Conservation (phyloP, 2,888 invertebrate species). For the Gasteruption jaculator region DNA sequence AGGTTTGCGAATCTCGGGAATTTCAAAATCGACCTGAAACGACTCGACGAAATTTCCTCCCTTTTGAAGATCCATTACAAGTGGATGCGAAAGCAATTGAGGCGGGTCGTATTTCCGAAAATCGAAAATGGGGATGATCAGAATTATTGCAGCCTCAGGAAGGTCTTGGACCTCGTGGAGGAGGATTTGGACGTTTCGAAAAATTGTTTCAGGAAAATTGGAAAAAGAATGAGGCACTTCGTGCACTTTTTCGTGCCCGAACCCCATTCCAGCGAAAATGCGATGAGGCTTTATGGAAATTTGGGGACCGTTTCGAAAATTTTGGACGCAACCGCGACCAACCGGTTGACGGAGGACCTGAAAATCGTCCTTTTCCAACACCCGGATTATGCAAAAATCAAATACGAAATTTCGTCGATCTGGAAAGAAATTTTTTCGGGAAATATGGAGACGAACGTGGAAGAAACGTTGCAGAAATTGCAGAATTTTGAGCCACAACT, state of each 20-base stretch:
- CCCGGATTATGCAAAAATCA: slow-evolving; percentile 21
- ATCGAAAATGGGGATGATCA: too few relatives aligned
- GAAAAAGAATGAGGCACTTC: slow-evolving; percentile 33
- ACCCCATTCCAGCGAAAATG: slow-evolving; percentile 33
- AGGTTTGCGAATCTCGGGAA: too few relatives aligned
- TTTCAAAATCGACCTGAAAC: too few relatives aligned
- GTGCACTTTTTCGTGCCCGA: slow-evolving; percentile 29
- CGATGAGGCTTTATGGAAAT: slow-evolving; percentile 22
- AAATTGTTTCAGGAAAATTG: slow-evolving; percentile 36
- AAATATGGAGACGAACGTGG: too few relatives aligned
- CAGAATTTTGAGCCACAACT: slow-evolving; percentile 22
- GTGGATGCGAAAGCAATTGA: slow-evolving; percentile 73
- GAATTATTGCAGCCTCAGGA: too few relatives aligned
- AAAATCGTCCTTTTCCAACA: slow-evolving; percentile 30
- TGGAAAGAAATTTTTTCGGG: slow-evolving; percentile 35
- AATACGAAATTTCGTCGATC: slow-evolving; percentile 26
- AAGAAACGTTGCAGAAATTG: slow-evolving; percentile 22
- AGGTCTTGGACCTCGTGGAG: too few relatives aligned
- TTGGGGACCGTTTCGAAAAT: slow-evolving; percentile 24
- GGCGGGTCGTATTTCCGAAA: too few relatives aligned
- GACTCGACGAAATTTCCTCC: slow-evolving; percentile 59
- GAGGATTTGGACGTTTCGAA: too few relatives aligned
- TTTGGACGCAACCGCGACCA: slow-evolving; percentile 21
- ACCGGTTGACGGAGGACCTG: slow-evolving; percentile 21
- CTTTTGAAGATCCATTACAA: slow-evolving; percentile 66